These are phyloP conservation scores for Pogonocherus hispidulus DNA, from an alignment of 2,888 invertebrate genomes.

Conservation along the genomic window DNA sequence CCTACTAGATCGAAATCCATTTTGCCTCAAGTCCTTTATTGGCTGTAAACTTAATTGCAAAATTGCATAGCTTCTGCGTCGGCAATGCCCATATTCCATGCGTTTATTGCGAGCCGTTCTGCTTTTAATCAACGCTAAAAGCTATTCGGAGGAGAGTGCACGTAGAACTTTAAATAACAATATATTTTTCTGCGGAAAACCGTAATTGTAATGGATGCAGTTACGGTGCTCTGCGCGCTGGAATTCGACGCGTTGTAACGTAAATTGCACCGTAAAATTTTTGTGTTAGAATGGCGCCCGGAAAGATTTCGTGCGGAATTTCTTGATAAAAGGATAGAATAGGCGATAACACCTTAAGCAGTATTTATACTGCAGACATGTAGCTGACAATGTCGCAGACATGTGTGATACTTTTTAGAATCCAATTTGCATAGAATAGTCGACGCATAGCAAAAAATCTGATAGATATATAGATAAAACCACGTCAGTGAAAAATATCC, in stretches of 20 bases:
- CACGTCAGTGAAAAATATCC: too few species aligned
- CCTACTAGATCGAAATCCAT: constrained; percentile 10
- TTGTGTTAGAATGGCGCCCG: not conserved
- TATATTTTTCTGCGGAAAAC: constrained; percentile 1
- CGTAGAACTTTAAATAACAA: not conserved
- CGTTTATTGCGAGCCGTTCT: constrained; percentile 5
- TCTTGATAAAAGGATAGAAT: not conserved
- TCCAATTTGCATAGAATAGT: too few species aligned
- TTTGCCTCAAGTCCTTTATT: constrained; percentile 28
- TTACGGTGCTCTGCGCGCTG: too few species aligned
- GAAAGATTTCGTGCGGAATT: not conserved
- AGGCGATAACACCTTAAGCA: not conserved
- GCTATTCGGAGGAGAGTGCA: not conserved
- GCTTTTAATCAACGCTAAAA: constrained; percentile 16
- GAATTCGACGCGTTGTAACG: not conserved
- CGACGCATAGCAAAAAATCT: too few species aligned
- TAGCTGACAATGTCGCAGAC: too few species aligned
- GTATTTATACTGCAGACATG: too few species aligned
- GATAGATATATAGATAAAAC: too few species aligned
- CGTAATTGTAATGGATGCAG: not conserved
- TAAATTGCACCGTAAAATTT: not conserved
- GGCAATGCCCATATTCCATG: constrained; percentile 2
- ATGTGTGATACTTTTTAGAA: too few species aligned
- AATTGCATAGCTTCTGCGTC: constrained; percentile 21
- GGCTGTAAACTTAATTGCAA: constrained; percentile 30